A percentile compares a stretch with the other conserved stretches of the same genome.
These are phyloP conservation scores for Calliopum simillimum DNA, from an alignment of 2,888 invertebrate species.

Conservation along the genomic window DNA sequence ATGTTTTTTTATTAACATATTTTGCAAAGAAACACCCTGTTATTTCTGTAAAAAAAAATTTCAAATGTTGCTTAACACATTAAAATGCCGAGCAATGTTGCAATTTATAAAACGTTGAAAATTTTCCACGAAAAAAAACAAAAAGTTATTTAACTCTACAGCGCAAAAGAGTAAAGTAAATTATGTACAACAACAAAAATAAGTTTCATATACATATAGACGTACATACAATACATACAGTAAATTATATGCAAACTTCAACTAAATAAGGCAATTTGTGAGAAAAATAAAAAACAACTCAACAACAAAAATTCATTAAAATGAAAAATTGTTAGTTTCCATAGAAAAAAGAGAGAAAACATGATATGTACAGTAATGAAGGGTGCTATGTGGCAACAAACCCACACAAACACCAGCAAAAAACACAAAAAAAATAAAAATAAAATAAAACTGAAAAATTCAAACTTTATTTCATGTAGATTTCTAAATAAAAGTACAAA, in stretches of 20 bases:
- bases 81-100: neutral
- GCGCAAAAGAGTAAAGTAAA: constrained; percentile 57
- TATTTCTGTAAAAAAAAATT: neutral
- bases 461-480: neutral
- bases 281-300: constrained; percentile 27
- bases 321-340: constrained; percentile 1
- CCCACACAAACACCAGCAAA: neutral
- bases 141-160: constrained; percentile 20
- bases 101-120: constrained; percentile 44
- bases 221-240: constrained; percentile 34
- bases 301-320: constrained; percentile 3
- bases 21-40: neutral
- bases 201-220: constrained; percentile 53
- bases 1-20: too few species aligned
- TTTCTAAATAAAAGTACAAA: too few species aligned
- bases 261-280: constrained; percentile 63
- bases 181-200: constrained; percentile 54
- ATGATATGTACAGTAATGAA: neutral
- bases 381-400: neutral
- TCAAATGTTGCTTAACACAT: neutral
- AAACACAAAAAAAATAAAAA: neutral
- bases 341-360: neutral
- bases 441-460: constrained; percentile 4
- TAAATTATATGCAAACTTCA: constrained; percentile 60
- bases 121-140: constrained; percentile 44